These are phyloP conservation scores for Atta texana DNA, from an alignment of 1,140 invertebrate species.

Conservation along the genomic window DNA sequence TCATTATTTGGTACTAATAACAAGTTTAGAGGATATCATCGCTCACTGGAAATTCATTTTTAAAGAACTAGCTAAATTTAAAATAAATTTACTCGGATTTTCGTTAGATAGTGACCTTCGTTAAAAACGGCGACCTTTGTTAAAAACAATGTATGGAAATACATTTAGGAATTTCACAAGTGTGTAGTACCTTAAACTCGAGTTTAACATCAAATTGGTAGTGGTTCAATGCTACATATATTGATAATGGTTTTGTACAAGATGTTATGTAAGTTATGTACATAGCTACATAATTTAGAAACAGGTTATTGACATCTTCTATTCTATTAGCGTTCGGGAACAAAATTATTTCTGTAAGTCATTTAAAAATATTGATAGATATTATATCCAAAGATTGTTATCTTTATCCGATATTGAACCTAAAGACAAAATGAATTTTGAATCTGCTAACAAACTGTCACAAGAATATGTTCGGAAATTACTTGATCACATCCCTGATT, in stretches of 20 bases:
- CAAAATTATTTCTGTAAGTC: background rate
- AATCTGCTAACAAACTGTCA: background rate
- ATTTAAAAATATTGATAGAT: conserved; percentile 3
- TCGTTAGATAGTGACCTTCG: background rate
- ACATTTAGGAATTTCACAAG: background rate
- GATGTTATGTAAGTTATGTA: background rate
- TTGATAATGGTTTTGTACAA: background rate
- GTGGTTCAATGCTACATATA: conserved; percentile 1
- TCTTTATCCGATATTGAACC: background rate
- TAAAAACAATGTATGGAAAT: background rate
- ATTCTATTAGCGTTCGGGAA: background rate
- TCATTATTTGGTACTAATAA: background rate
- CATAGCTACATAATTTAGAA: background rate
- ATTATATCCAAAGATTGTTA: background rate
- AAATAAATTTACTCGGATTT: background rate
- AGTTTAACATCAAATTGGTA: background rate
- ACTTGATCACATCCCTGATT: background rate
- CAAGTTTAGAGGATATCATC: background rate
- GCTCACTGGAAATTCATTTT: background rate
- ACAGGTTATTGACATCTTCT: background rate
- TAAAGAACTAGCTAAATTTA: conserved; percentile 2
- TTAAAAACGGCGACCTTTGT: background rate
- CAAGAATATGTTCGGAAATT: background rate
- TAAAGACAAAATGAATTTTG: background rate
- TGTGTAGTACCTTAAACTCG: background rate